Evolutionary conservation across 2,797 vertebrate species (phyloP).

Genomic region (Gobio occitaniae): DNA sequence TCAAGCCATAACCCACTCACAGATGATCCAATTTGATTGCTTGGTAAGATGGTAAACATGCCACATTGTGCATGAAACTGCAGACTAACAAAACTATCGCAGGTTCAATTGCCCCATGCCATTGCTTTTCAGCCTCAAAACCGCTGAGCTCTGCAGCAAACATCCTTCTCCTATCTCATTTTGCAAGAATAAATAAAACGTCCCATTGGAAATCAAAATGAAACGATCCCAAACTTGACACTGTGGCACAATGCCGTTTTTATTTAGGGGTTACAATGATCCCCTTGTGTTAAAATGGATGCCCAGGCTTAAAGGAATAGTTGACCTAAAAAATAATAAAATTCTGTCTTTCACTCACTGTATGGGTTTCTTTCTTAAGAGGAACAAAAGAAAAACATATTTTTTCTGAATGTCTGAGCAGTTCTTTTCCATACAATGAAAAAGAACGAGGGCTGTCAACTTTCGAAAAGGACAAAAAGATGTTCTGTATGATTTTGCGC

Average conservation of each 20-base stretch:
- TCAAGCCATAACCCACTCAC: constrained; percentile 58
- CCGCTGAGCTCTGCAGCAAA: constrained; percentile 72
- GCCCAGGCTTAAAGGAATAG: constrained; percentile 78
- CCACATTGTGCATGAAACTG: constrained; percentile 63
- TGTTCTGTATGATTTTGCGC: neutral
- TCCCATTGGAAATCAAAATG: constrained; percentile 73
- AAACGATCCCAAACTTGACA: constrained; percentile 62
- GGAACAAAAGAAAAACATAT: neutral
- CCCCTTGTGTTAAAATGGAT: constrained; percentile 81
- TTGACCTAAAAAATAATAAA: constrained; percentile 15
- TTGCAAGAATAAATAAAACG: constrained; percentile 66
- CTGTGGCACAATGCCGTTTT: constrained; percentile 70
- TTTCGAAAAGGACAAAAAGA: neutral
- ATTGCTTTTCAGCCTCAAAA: constrained; percentile 77
- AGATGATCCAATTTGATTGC: constrained; percentile 59
- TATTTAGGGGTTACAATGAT: constrained; percentile 67
- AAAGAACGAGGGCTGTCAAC: neutral
- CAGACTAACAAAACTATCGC: constrained; percentile 77
- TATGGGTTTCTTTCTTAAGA: constrained; percentile 1
- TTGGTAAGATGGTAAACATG: constrained; percentile 54
- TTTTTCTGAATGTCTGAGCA: neutral
- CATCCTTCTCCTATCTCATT: constrained; percentile 68
- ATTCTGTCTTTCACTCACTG: neutral
- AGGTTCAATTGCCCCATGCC: constrained; percentile 71
- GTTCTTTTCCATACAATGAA: neutral